phyloP scores from a whole-genome alignment of 2,797 vertebrate genomes.

The Takifugu rubripes region DNA sequence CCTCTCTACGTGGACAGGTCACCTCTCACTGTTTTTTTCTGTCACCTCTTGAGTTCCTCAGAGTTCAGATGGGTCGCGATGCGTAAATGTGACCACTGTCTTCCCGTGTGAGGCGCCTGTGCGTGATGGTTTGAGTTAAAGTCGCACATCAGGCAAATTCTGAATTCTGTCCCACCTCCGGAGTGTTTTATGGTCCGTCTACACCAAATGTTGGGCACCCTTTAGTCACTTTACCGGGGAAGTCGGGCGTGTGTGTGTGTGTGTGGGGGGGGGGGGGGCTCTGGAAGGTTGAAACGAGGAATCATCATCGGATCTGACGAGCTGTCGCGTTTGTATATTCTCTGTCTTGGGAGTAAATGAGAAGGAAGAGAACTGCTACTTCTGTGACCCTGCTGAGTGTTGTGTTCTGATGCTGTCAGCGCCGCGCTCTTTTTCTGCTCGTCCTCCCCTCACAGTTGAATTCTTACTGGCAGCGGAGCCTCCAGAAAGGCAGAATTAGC shows the following conservation, averaged over 20 bases:
- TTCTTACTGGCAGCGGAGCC: constrained; percentile 45
- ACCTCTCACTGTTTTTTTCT: constrained; percentile 3
- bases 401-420: constrained; percentile 55
- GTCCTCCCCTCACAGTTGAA: constrained; percentile 46
- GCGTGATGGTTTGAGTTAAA: not conserved
- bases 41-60: constrained; percentile 13
- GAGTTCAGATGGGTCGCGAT: constrained; percentile 27
- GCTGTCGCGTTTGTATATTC: constrained; percentile 36
- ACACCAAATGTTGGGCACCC: constrained; percentile 20
- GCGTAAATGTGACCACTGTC: constrained; percentile 32
- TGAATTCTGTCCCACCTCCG: constrained; percentile 63
- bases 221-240: constrained; percentile 28
- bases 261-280: constrained; percentile 17
- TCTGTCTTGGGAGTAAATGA: constrained; percentile 40
- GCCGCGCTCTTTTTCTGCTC: constrained; percentile 36
- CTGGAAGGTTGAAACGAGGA: constrained; percentile 40
- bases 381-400: constrained; percentile 43
- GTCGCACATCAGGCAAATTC: constrained; percentile 72
- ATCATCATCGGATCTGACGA: constrained; percentile 42
- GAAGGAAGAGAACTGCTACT: constrained; percentile 47
- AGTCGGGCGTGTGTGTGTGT: constrained; percentile 4
- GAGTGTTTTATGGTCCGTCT: constrained; percentile 35
- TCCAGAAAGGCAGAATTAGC: constrained; percentile 52
- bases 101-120: constrained; percentile 10
- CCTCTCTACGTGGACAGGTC: too few relatives aligned